A percentile compares a stretch with the other conserved stretches of the same genome.
Conservation (phyloP, 1,140 invertebrate species). For the Euura saliciscinereae region DNA sequence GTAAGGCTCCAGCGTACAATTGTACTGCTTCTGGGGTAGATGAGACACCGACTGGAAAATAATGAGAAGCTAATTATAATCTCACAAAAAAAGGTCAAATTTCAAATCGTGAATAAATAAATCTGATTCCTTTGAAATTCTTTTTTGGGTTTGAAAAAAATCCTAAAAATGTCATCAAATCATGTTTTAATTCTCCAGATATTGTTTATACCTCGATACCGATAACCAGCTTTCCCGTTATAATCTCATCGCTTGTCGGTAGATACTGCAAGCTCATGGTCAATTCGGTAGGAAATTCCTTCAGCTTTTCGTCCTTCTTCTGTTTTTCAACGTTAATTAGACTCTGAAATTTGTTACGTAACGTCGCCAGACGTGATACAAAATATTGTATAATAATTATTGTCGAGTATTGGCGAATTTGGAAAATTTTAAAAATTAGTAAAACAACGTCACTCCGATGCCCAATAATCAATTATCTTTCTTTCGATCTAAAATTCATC, state of each 20-base stretch:
- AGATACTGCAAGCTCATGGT: constrained; percentile 54
- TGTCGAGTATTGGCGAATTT: not conserved
- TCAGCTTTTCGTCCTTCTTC: constrained; percentile 41
- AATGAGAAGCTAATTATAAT: not conserved
- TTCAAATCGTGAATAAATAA: no score
- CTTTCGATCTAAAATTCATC: no score
- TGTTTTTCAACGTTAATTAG: constrained; percentile 42
- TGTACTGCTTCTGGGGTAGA: constrained; percentile 56
- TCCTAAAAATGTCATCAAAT: no score
- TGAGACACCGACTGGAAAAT: constrained; percentile 48
- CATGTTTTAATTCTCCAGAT: no score
- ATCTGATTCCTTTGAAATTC: no score
- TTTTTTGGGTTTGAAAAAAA: no score
- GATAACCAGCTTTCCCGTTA: constrained; percentile 51
- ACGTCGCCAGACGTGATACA: not conserved
- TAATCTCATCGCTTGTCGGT: constrained; percentile 39
- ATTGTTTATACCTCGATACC: constrained; percentile 50
- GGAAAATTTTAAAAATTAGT: constrained; percentile 18
- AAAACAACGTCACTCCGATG: constrained; percentile 13
- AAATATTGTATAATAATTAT: not conserved
- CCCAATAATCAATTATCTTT: no score
- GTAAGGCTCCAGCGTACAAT: constrained; percentile 54
- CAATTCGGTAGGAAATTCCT: constrained; percentile 52
- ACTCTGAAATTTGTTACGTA: constrained; percentile 34
- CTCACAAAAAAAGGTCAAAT: no score